Evolutionary conservation across 2,113 vertebrate species (phyloP).

Genomic region (Lichenostomus cassidix): DNA sequence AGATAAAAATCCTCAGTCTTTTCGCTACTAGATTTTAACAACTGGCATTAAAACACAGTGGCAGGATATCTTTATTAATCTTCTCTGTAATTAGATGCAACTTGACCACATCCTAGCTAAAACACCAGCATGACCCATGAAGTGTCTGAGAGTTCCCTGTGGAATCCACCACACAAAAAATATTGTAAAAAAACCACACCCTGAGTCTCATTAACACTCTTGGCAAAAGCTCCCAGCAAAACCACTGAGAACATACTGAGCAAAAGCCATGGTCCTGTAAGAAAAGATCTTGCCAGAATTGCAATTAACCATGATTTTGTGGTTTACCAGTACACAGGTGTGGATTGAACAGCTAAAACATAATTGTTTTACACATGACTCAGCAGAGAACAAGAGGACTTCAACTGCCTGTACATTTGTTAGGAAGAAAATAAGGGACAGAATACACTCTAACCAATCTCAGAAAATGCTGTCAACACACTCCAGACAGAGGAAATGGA

Average conservation of each 20-base stretch:
- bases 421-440: not conserved
- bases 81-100: not conserved
- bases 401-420: not conserved
- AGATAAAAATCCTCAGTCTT: not conserved
- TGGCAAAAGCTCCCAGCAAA: not conserved
- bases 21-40: not conserved
- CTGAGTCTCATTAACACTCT: not conserved
- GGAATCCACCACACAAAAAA: not conserved
- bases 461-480: not conserved
- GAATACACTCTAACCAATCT: not conserved
- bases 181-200: not conserved
- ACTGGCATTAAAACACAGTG: not conserved
- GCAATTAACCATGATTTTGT: not conserved
- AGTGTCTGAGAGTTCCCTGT: not conserved
- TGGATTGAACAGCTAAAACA: not conserved
- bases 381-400: not conserved
- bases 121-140: not conserved
- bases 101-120: not conserved
- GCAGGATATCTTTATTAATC: not conserved
- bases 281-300: not conserved
- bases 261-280: not conserved
- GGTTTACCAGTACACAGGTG: not conserved
- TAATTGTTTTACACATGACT: not conserved
- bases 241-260: not conserved
- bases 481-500: not conserved